Conservation (phyloP, 2,113 vertebrate species). For the Gnathonemus longibarbis region DNA sequence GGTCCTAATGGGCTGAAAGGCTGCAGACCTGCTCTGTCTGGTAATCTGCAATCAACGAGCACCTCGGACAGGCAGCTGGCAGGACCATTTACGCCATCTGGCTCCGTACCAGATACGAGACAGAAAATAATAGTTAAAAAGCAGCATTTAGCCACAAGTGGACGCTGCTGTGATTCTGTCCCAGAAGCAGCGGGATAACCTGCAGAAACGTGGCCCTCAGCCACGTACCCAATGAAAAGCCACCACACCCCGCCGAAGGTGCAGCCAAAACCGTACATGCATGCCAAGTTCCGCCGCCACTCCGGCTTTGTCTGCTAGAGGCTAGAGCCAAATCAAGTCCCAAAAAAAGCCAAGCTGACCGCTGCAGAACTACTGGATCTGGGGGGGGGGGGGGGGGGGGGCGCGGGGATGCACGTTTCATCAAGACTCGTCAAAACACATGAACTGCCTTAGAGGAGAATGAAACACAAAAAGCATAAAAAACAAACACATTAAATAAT, state of each 20-base stretch:
- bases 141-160: background rate
- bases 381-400: too few species aligned
- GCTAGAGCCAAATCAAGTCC: background rate
- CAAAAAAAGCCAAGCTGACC: background rate
- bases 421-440: background rate
- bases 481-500: background rate
- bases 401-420: background rate
- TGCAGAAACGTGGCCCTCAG: background rate
- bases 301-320: background rate
- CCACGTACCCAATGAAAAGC: background rate
- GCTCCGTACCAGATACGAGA: too few species aligned
- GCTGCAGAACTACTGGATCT: background rate
- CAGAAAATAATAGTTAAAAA: background rate
- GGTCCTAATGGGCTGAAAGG: background rate
- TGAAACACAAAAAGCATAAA: background rate
- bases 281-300: background rate
- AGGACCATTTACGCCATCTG: background rate
- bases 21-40: background rate
- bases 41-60: background rate
- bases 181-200: background rate
- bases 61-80: background rate
- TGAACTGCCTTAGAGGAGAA: background rate
- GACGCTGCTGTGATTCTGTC: background rate
- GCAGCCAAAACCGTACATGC: background rate
- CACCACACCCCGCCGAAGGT: background rate